Evolutionary conservation across 2,113 vertebrate genomes (phyloP), one percentile per base, ranked within the genome.

Genomic region (Triplophysa dalaica): DNA sequence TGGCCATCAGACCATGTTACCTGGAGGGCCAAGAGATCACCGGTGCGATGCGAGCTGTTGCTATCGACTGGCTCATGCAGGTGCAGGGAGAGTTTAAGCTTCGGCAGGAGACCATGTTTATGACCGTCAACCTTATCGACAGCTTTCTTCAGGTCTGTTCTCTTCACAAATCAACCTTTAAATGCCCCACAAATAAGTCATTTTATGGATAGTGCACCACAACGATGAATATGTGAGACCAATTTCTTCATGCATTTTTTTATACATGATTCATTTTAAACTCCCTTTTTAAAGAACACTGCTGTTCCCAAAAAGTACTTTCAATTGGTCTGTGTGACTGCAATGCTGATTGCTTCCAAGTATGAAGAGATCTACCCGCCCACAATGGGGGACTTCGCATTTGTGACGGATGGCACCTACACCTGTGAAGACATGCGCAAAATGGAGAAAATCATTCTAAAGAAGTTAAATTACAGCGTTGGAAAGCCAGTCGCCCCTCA

Each of bases 291-390:
- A 54, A 26, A 70, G 68, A 70, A 13, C 3, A 63, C 50, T 16
- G 45, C 70, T 1, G 12, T 62, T 8, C 38, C 54, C 21, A 61
- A 48, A 50, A 29, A 29, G 14, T 48, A 16, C 14, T 26, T 79
- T 7, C 56, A 73, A 16, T 33, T 62, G 63, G 45, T 80, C 13
- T 73, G 69, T 73, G 26, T 73, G 58, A 73, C 69, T 22, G 48
- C 69, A 16, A 61, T 74, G 69, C 48, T 73, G 22, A 43, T 80
- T 17, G 43, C 69, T 3, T 73, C n/a, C 1, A 66, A 73, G 45
- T 64, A 65, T 2, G 78, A 79, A 17, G 68, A 79, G 60, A 33
- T 70, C 0, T 50, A 63, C n/a, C 58, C 41, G 2, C 78, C 67
- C 17, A 26, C 26, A 2, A 56, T 72, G 6, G 56, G 67, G 50